Evolutionary conservation across 1,140 invertebrate genomes (phyloP).

Genomic region (Pseudomyrmex gracilis): DNA sequence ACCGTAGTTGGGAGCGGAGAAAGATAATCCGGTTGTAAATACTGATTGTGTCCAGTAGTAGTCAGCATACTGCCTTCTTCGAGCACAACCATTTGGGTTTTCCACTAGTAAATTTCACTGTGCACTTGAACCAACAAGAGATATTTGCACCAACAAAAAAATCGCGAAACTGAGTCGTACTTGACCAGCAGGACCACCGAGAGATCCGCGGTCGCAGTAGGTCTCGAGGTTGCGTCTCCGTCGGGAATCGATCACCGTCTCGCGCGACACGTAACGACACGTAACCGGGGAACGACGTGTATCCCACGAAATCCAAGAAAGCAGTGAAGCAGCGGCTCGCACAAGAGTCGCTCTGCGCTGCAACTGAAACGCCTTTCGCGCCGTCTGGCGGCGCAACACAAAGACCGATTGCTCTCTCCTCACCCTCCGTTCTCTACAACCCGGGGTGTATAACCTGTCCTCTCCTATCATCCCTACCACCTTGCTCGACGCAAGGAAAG

Average conservation of each 20-base stretch:
- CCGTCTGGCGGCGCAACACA: constrained; percentile 68
- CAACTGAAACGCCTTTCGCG: constrained; percentile 69
- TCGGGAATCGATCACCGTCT: constrained; percentile 58
- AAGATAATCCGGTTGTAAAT: constrained; percentile 96
- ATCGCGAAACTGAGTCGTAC: background rate
- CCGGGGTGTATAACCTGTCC: constrained; percentile 70
- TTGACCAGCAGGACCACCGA: background rate
- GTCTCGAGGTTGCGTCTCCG: constrained; percentile 31
- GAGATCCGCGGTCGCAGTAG: constrained; percentile 16
- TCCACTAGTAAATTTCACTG: constrained; percentile 76
- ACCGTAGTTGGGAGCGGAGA: constrained; percentile 96
- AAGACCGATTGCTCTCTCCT: constrained; percentile 5
- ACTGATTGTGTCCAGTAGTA: constrained; percentile 95
- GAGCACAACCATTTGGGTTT: constrained; percentile 94
- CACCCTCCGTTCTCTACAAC: constrained; percentile 21
- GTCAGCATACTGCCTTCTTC: constrained; percentile 96
- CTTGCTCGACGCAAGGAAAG: background rate
- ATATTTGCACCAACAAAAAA: constrained; percentile 43
- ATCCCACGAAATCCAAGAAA: constrained; percentile 78
- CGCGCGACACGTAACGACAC: constrained; percentile 44
- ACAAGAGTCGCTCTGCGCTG: constrained; percentile 45
- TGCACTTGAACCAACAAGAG: constrained; percentile 68
- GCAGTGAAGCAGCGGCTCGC: constrained; percentile 73
- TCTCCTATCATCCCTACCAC: constrained; percentile 65
- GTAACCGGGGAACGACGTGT: constrained; percentile 60